phyloP scores from a whole-genome alignment of 2,888 invertebrate genomes.

The Diaprepes abbreviatus region DNA sequence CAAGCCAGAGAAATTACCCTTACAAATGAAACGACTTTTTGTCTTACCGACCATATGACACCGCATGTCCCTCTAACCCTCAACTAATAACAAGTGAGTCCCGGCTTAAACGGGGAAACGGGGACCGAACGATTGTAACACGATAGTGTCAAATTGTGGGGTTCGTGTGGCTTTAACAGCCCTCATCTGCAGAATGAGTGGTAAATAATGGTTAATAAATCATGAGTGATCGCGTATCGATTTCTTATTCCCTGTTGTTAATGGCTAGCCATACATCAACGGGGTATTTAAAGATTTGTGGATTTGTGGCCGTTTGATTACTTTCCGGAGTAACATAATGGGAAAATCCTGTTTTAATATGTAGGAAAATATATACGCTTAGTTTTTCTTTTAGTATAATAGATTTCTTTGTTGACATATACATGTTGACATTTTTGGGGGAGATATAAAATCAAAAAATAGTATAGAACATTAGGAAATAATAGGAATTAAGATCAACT shows the following conservation, averaged over 20 bases:
- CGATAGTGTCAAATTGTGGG: slow-evolving; percentile 45
- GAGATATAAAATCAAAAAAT: too few relatives aligned
- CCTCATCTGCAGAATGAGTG: slow-evolving; percentile 41
- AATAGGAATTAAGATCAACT: too few relatives aligned
- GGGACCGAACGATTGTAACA: slow-evolving; percentile 36
- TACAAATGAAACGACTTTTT: slow-evolving; percentile 39
- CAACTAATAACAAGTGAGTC: slow-evolving; percentile 31
- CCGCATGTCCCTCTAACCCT: slow-evolving; percentile 8
- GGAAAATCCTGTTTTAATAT: neutral
- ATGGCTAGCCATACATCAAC: slow-evolving; percentile 36
- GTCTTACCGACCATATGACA: slow-evolving; percentile 30
- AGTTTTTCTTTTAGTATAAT: too few relatives aligned
- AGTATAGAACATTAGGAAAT: too few relatives aligned
- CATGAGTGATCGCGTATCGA: slow-evolving; percentile 44
- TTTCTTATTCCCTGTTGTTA: slow-evolving; percentile 30
- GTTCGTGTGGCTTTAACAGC: slow-evolving; percentile 39
- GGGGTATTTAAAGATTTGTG: slow-evolving; percentile 32
- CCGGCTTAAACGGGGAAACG: slow-evolving; percentile 27
- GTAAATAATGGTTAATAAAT: slow-evolving; percentile 48
- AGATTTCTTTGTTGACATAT: too few relatives aligned
- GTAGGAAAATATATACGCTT: too few relatives aligned
- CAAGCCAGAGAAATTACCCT: slow-evolving; percentile 18
- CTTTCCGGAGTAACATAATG: neutral
- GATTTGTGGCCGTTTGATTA: slow-evolving; percentile 35
- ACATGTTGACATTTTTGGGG: too few relatives aligned